A percentile compares a stretch with the other conserved stretches of the same genome.
These are phyloP conservation scores for Pentalonia nigronervosa DNA, from an alignment of 1,140 invertebrate species.

Conservation along the genomic window DNA sequence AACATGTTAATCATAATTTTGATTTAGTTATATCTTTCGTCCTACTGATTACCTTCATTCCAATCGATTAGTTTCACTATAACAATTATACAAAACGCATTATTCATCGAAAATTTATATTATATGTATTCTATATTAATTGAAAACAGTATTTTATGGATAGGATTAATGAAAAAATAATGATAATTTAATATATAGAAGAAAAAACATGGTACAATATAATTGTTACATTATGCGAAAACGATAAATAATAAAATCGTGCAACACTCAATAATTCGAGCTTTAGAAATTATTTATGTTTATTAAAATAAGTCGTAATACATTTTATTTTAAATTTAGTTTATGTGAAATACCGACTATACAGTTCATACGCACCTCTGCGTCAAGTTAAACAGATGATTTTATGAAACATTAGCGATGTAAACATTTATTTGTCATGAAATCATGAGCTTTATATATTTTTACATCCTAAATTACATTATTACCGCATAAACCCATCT, in stretches of 20 bases:
- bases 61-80: slow-evolving; percentile 18
- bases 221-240: not conserved
- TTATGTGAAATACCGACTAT: too few relatives aligned
- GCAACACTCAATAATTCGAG: too few relatives aligned
- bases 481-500: too few relatives aligned
- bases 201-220: not conserved
- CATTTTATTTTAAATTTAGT: too few relatives aligned
- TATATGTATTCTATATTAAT: not conserved
- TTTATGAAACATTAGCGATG: too few relatives aligned
- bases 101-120: not conserved
- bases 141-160: not conserved
- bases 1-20: not conserved
- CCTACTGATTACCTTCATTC: not conserved
- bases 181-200: not conserved
- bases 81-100: not conserved
- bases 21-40: not conserved
- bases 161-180: not conserved
- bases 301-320: too few relatives aligned
- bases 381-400: too few relatives aligned
- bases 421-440: too few relatives aligned
- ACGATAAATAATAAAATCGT: not conserved
- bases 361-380: too few relatives aligned
- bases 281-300: too few relatives aligned
- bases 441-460: too few relatives aligned
- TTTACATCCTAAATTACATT: too few relatives aligned